These are phyloP conservation scores for Lethenteron reissneri DNA, from an alignment of 2,113 vertebrate species.

Conservation along the genomic window DNA sequence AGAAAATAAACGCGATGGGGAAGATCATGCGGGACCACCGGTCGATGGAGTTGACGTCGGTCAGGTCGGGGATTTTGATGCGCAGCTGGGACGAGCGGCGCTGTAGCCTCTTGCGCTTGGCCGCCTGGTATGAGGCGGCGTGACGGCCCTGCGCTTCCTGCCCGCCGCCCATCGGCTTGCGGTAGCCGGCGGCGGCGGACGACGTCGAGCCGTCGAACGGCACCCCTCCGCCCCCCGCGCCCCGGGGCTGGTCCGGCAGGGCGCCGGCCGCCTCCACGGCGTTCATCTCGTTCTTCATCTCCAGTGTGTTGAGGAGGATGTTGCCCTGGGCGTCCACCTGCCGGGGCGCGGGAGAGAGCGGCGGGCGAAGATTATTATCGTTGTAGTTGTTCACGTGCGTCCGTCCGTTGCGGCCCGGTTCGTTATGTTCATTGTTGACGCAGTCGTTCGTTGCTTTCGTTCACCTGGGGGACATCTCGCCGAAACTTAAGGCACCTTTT, in stretches of 20 bases:
- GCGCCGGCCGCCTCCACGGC: constrained; percentile 68
- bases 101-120: constrained; percentile 73
- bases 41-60: constrained; percentile 96
- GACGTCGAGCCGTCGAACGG: neutral
- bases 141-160: neutral
- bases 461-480: too few relatives aligned
- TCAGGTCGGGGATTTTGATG: constrained; percentile 90
- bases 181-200: neutral
- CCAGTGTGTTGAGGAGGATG: constrained; percentile 80
- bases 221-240: neutral
- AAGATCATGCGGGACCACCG: constrained; percentile 97
- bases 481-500: too few relatives aligned
- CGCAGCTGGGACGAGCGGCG: constrained; percentile 77
- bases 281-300: constrained; percentile 95
- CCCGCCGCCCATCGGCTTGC: neutral
- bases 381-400: too few relatives aligned
- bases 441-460: too few relatives aligned
- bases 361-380: neutral
- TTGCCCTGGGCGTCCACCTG: constrained; percentile 97
- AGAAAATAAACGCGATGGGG: constrained; percentile 89
- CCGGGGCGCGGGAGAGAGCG: constrained; percentile 11
- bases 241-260: constrained; percentile 18
- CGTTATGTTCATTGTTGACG: too few relatives aligned
- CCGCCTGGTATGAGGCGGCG: neutral
- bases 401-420: too few relatives aligned